Conservation (phyloP, 2,797 vertebrate species). For the Eidolon dupreanum region DNA sequence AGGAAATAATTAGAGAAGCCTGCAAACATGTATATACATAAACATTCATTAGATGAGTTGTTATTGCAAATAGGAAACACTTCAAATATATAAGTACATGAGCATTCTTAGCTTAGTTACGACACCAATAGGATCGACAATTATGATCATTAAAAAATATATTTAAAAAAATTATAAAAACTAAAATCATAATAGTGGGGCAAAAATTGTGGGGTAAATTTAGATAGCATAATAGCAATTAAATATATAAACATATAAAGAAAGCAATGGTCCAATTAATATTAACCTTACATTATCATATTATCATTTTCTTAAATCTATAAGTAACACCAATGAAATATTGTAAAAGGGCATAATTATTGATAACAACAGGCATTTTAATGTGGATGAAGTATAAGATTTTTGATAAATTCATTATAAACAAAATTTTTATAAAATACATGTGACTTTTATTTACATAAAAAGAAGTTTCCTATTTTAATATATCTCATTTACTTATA, state of each 20-base stretch:
- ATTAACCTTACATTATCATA: not conserved
- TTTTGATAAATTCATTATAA: not conserved
- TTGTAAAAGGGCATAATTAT: not conserved
- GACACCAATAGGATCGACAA: not conserved
- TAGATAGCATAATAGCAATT: not conserved
- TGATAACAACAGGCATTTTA: not conserved
- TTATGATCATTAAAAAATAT: not conserved
- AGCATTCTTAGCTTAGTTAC: not conserved
- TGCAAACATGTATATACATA: not conserved
- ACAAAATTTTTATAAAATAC: not conserved
- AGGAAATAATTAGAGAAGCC: constrained; percentile 4
- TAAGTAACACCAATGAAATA: not conserved
- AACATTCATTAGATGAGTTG: not conserved
- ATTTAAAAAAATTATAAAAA: not conserved
- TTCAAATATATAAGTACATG: not conserved
- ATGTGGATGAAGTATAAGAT: not conserved
- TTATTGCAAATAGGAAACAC: not conserved
- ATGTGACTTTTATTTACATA: not conserved
- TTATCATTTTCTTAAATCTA: not conserved
- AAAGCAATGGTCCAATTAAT: not conserved
- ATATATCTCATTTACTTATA: not conserved
- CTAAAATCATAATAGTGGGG: not conserved
- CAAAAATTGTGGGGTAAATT: not conserved
- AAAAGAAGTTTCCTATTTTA: not conserved
- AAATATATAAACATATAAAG: not conserved